Evolutionary conservation across 2,888 invertebrate species (phyloP), one percentile per base, ranked within the genome.

Genomic region (Mamestra brassicae): DNA sequence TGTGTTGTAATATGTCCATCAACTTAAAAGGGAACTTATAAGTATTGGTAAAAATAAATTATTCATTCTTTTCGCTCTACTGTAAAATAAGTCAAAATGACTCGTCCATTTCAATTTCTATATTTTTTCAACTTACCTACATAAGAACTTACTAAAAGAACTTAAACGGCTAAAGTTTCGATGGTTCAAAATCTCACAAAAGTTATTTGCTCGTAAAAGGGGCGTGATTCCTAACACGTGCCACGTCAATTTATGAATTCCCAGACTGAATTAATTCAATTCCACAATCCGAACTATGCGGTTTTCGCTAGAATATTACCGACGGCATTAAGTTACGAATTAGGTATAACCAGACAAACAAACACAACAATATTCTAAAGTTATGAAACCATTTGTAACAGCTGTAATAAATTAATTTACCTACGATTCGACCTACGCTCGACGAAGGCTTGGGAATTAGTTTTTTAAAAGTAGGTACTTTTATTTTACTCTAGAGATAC

Each of bases 201-300:
- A 52, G 42, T 61, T 70, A 76, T 70, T 63, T 58, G 36, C 11
- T 60, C 4, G 50, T 68, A 17, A 68, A 76, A 57, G 10, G 13
- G 26, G 52, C 47, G 36, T 61, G 36, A 67, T 63, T 60, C 8
- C 50, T 34, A 47, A 61, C 77, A 82, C 71, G 64, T 82, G 71
- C 38, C 38, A 45, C 71, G 62, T 26, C 8, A 57, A 34, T 65
- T 76, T 57, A 65, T 55, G 42, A 81, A 62, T 65, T 69, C 52
- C 11, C 17, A 67, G 13, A 54, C 57, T 67, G 3, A 61, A 57
- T 50, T 73, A 74, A 36, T 61, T 52, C 17, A 45, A n/a, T 38
- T 57, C 26, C 13, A 26, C 60, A 17, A 60, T 42, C 4, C 34
- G 10, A 78, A 55, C 38, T 45, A 15, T 55, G 71, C 13, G 79